Percentiles rank a stretch among this genome's conserved stretches.
These are phyloP conservation scores for Synanthedon andrenaeformis DNA, from an alignment of 2,888 invertebrate species.

Conservation along the genomic window DNA sequence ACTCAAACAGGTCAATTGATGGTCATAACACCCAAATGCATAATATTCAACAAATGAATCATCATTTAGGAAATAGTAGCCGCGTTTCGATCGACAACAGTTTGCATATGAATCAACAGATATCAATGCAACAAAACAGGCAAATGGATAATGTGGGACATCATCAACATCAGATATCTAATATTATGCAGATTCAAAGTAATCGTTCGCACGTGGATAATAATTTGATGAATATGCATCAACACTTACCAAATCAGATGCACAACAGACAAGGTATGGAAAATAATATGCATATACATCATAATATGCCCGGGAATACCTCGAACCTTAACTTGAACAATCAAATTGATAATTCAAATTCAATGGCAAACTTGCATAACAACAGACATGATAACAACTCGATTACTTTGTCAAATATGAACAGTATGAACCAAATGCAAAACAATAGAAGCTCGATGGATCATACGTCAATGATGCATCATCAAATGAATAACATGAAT, in stretches of 20 bases:
- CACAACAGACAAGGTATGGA: constrained; percentile 57
- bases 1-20: constrained; percentile 52
- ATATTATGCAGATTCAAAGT: constrained; percentile 59
- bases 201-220: constrained; percentile 50
- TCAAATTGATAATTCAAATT: constrained; percentile 47
- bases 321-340: constrained; percentile 41
- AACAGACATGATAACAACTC: constrained; percentile 54
- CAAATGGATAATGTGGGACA: constrained; percentile 48
- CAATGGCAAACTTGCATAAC: constrained; percentile 44
- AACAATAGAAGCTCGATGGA: constrained; percentile 53
- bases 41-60: constrained; percentile 48
- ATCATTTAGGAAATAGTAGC: constrained; percentile 13
- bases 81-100: constrained; percentile 52
- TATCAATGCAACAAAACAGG: constrained; percentile 53
- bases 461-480: constrained; percentile 55
- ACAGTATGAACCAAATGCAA: constrained; percentile 53
- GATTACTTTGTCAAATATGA: constrained; percentile 52
- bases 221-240: constrained; percentile 55
- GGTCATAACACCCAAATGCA: constrained; percentile 53
- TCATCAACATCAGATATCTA: constrained; percentile 60
- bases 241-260: constrained; percentile 55
- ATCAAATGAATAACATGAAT: constrained; percentile 50
- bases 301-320: constrained; percentile 40
- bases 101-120: constrained; percentile 62
- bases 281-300: constrained; percentile 58